Conservation (phyloP, 2,113 vertebrate genomes). For the Rhinolophus ferrumequinum region DNA sequence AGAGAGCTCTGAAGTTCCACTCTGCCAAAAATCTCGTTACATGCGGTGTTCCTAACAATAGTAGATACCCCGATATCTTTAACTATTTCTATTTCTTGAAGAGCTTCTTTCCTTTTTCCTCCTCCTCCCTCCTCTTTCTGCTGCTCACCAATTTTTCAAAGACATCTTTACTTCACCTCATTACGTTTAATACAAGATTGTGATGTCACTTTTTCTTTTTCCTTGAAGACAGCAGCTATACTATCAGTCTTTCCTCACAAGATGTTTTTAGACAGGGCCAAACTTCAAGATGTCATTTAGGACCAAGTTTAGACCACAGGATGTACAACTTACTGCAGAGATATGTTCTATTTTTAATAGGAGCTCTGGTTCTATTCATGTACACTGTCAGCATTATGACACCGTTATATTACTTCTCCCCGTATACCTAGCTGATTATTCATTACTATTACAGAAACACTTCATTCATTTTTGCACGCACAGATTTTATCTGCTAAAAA, state of each 20-base stretch:
- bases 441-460: neutral
- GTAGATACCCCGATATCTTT: neutral
- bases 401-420: constrained; percentile 4
- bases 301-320: neutral
- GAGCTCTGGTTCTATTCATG: neutral
- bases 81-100: neutral
- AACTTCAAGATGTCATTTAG: constrained; percentile 50
- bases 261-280: constrained; percentile 5
- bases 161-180: neutral
- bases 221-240: neutral
- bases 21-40: constrained; percentile 17
- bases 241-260: constrained; percentile 17
- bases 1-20: neutral
- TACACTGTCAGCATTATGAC: neutral
- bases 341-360: neutral
- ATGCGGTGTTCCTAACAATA: neutral
- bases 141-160: neutral
- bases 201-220: neutral
- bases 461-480: constrained; percentile 25
- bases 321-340: neutral
- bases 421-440: neutral
- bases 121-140: neutral
- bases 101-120: neutral
- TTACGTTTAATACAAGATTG: constrained; percentile 10
- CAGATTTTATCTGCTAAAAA: constrained; percentile 40